A percentile compares a stretch with the other conserved stretches of the same genome.
Conservation (phyloP, 1,140 invertebrate species). For the Polyergus mexicanus region DNA sequence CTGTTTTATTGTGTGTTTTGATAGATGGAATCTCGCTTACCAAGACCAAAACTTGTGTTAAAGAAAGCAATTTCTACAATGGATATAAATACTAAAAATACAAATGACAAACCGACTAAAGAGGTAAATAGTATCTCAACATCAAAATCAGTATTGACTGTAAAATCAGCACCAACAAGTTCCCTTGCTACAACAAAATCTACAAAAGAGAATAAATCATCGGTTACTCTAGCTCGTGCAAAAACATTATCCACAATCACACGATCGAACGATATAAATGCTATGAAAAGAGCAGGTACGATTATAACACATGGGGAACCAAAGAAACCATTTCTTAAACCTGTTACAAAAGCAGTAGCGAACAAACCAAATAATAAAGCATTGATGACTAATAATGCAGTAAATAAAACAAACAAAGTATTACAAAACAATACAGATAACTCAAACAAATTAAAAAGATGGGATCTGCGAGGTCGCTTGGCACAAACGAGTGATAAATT, state of each 20-base stretch:
- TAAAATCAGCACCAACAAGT: neutral
- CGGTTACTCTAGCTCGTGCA: slow-evolving; percentile 66
- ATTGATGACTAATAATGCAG: slow-evolving; percentile 40
- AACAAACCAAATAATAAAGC: slow-evolving; percentile 1
- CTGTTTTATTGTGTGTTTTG: slow-evolving; percentile 7
- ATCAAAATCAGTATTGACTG: slow-evolving; percentile 14
- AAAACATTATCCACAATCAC: slow-evolving; percentile 74
- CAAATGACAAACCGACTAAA: slow-evolving; percentile 16
- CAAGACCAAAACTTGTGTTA: slow-evolving; percentile 72
- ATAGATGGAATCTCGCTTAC: slow-evolving; percentile 82
- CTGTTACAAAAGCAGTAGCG: slow-evolving; percentile 52
- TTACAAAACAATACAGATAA: slow-evolving; percentile 62
- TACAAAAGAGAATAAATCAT: slow-evolving; percentile 79
- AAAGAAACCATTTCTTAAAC: slow-evolving; percentile 75
- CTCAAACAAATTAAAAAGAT: slow-evolving; percentile 72
- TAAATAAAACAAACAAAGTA: slow-evolving; percentile 36
- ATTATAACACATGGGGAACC: slow-evolving; percentile 57
- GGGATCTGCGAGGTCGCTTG: slow-evolving; percentile 82
- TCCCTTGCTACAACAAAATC: slow-evolving; percentile 49
- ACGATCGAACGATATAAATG: slow-evolving; percentile 58
- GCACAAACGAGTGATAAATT: slow-evolving; percentile 77
- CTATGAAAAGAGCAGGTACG: slow-evolving; percentile 78
- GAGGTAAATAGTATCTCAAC: neutral
- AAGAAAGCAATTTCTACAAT: slow-evolving; percentile 8
- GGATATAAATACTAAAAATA: slow-evolving; percentile 11